Base-by-base conservation (phyloP, 2,888 invertebrate genomes). In the Drosophila koepferae region DNA sequence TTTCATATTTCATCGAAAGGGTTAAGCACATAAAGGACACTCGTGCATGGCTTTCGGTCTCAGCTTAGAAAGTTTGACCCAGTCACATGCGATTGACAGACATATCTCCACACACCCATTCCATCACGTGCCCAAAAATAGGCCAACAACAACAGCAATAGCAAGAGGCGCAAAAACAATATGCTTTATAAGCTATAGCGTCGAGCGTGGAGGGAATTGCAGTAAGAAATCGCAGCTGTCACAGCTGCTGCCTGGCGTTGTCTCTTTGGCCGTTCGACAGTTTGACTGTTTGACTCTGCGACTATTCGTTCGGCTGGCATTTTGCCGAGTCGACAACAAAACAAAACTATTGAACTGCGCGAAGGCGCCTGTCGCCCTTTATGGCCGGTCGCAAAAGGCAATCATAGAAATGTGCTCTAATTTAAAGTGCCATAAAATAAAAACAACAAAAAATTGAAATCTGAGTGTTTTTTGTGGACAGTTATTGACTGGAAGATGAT, bases 331-430 rank as follows among this genome's bases (percentile, higher is more conserved):
- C 81, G 87, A 81, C 85, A 87, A 84, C 81, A 86, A 86, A 77
- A 78, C 73, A 81, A 77, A 89, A 89, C 89, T 85, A 89, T 87
- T 81, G 85, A 87, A 72, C 87, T 71, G 12, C 49, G n/a, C 59
- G 74, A 74, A 72, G 89, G 87, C 89, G 84, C 87, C 87, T 87
- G 88, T 74, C 88, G 88, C 77, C 73, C 71, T 87, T 82, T 87
- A 87, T 87, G 82, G 82, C 72, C 54, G 40, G 23, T 34, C 63
- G 72, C 72, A 65, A 72, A 89, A 75, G 70, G 81, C 90, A 86
- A 90, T 90, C 89, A 86, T 71, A 86, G 75, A 86, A 86, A 90
- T 90, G 89, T 86, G 86, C 76, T 86, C 90, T 88, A 86, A 86
- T 86, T 86, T 86, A 90, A 90, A 89, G 82, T 77, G 82, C 65